These are phyloP conservation scores for Montifringilla adamsi DNA, from an alignment of 2,113 vertebrate species.

Conservation along the genomic window DNA sequence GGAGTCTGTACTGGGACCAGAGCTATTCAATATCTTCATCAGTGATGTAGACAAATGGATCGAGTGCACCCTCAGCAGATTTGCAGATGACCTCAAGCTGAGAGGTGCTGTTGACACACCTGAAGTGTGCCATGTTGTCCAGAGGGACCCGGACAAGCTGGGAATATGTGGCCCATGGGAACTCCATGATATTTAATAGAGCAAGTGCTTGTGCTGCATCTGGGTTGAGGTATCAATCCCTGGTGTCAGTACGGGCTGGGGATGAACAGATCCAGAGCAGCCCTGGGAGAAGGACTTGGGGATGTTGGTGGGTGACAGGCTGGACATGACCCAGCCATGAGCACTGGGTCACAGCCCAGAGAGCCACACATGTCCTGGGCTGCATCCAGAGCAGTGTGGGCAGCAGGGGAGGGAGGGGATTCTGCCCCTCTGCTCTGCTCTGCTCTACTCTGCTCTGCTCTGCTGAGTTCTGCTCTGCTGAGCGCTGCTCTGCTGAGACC, in stretches of 20 bases:
- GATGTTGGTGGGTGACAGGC: background rate
- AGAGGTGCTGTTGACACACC: background rate
- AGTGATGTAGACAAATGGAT: background rate
- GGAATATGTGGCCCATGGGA: background rate
- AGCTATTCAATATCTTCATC: background rate
- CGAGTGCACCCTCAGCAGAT: fast-evolving
- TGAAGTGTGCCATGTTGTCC: background rate
- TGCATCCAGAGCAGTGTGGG: background rate
- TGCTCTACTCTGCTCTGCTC: background rate
- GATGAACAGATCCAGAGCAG: background rate
- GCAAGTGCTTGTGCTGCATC: background rate
- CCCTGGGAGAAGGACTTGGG: fast-evolving
- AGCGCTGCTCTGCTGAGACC: background rate
- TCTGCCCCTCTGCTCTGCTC: background rate
- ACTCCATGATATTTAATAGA: background rate
- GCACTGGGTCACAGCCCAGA: background rate
- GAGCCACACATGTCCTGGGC: background rate
- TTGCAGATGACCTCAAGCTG: background rate
- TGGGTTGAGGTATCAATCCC: background rate
- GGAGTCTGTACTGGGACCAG: background rate
- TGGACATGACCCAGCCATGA: background rate
- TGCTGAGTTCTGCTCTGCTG: background rate
- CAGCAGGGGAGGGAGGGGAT: background rate
- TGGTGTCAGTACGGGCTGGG: background rate
- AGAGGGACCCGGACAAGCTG: background rate